Evolutionary conservation across 2,113 vertebrate genomes (phyloP).

Genomic region (Lepus europaeus): DNA sequence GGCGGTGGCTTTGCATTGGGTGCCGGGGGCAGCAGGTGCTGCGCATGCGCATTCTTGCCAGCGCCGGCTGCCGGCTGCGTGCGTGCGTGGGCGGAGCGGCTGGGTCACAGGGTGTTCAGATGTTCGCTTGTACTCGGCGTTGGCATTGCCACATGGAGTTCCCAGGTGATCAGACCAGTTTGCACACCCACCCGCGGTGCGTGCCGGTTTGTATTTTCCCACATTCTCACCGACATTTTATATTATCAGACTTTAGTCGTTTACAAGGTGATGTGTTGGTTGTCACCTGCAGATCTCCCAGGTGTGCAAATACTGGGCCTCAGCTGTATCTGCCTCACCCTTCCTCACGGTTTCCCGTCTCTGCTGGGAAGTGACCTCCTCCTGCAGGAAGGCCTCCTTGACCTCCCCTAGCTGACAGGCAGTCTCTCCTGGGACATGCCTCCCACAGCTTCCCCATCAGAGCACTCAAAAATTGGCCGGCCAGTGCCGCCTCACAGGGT

Average conservation of each 20-base stretch:
- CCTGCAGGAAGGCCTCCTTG: conserved; percentile 21
- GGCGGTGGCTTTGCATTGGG: neutral
- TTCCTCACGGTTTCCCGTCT: neutral
- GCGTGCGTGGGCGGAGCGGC: neutral
- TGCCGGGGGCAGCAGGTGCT: neutral
- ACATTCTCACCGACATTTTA: neutral
- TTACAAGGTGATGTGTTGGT: neutral
- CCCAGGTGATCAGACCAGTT: conserved; percentile 42
- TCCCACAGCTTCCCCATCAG: neutral
- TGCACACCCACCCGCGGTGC: neutral
- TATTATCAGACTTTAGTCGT: neutral
- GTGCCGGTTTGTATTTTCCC: neutral
- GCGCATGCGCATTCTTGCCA: too few relatives aligned
- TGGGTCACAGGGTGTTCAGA: conserved; percentile 14
- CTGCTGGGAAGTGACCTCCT: neutral
- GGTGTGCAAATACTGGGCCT: neutral
- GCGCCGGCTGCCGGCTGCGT: too few relatives aligned
- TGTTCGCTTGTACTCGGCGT: conserved; percentile 58
- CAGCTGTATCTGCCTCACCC: neutral
- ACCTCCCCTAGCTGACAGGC: neutral
- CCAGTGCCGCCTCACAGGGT: neutral
- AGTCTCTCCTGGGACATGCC: neutral
- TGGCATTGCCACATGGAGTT: conserved; percentile 15
- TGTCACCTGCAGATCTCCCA: neutral
- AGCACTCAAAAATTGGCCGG: neutral